Conservation (phyloP, 2,113 vertebrate genomes). For the Ailuropoda melanoleuca region DNA sequence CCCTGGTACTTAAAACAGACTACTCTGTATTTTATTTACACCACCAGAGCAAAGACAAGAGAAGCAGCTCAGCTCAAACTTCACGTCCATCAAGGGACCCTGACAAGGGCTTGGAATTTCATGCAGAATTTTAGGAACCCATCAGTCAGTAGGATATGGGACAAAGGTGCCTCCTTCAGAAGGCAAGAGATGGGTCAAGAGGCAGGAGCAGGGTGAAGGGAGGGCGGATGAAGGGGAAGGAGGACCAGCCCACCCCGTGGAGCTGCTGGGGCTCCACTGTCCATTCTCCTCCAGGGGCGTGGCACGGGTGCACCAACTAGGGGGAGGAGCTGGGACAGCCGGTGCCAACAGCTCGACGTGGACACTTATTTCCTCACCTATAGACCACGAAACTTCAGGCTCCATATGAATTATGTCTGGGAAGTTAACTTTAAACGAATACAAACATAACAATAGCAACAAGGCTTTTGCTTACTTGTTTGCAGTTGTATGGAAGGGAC, state of each 20-base stretch:
- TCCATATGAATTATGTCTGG: rapidly evolving
- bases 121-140: not conserved
- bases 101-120: not conserved
- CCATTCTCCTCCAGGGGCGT: not conserved
- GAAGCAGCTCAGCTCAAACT: not conserved
- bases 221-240: rapidly evolving
- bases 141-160: rapidly evolving
- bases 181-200: rapidly evolving
- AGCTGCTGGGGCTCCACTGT: rapidly evolving
- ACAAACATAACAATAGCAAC: not conserved
- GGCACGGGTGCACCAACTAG: not conserved
- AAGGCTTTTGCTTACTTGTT: not conserved
- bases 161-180: not conserved
- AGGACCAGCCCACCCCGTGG: not conserved
- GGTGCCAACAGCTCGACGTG: rapidly evolving
- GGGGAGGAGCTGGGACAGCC: not conserved
- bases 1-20: not conserved
- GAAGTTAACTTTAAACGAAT: not conserved
- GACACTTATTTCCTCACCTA: rapidly evolving
- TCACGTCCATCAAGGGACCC: rapidly evolving
- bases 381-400: rapidly evolving
- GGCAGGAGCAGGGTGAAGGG: not conserved
- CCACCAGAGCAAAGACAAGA: not conserved
- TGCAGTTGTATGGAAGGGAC: not conserved
- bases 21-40: not conserved